Percentiles rank a stretch among this genome's conserved stretches.
phyloP scores from a whole-genome alignment of 2,797 vertebrate species.

The Poeciliopsis infans region DNA sequence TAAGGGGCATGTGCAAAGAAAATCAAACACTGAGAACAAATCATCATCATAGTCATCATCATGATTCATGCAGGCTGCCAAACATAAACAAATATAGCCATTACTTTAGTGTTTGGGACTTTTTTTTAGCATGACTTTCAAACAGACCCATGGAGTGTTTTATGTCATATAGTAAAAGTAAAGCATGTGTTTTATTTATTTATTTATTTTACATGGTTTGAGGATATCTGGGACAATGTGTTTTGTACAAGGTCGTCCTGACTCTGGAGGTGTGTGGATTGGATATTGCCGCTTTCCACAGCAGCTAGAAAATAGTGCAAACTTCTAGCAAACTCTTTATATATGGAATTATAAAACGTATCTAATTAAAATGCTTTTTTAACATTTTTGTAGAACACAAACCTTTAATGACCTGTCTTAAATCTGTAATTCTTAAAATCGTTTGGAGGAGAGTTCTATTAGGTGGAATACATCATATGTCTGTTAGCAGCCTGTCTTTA shows the following conservation, averaged over 20 bases:
- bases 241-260: constrained; percentile 4
- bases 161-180: not conserved
- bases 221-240: constrained; percentile 3
- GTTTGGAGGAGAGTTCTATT: not conserved
- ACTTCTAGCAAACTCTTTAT: not conserved
- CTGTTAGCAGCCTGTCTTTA: not conserved
- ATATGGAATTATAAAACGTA: not conserved
- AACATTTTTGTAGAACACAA: not conserved
- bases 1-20: not conserved
- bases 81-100: not conserved
- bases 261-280: not conserved
- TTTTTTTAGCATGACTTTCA: not conserved
- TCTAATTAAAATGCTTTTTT: not conserved
- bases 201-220: not conserved
- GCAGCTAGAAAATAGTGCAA: not conserved
- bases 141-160: not conserved
- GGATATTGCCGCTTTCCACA: not conserved
- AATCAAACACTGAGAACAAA: not conserved
- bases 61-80: not conserved
- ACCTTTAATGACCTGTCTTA: not conserved
- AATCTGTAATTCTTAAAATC: not conserved
- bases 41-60: not conserved
- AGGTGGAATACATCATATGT: not conserved
- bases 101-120: not conserved
- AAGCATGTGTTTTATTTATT: not conserved